phyloP scores from a whole-genome alignment of 2,888 invertebrate genomes.

The Troilus luridus region DNA sequence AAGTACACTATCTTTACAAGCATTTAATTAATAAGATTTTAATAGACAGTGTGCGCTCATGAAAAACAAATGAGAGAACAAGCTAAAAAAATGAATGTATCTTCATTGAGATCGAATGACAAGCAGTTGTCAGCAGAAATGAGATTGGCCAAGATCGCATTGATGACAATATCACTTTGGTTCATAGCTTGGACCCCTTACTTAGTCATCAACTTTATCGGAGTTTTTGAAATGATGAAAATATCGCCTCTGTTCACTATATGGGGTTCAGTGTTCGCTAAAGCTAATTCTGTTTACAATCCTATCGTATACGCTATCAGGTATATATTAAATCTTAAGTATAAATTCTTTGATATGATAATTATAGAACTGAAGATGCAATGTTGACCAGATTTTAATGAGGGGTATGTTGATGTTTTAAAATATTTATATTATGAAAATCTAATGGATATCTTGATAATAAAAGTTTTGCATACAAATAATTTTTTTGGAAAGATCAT shows the following conservation, averaged over 20 bases:
- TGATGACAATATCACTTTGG: conserved; percentile 92
- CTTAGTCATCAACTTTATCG: conserved; percentile 84
- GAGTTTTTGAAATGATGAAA: conserved; percentile 81
- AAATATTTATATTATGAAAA: neutral
- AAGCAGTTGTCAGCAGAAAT: conserved; percentile 87
- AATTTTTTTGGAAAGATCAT: too few relatives aligned
- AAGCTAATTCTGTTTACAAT: conserved; percentile 91
- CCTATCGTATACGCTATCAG: conserved; percentile 85
- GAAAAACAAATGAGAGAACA: conserved; percentile 90
- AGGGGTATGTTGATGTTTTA: neutral
- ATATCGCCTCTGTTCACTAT: conserved; percentile 88
- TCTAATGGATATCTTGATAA: too few relatives aligned
- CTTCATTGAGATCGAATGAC: conserved; percentile 85
- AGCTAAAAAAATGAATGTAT: conserved; percentile 95
- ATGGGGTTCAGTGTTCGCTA: conserved; percentile 93
- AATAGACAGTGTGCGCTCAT: conserved; percentile 84
- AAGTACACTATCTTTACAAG: neutral
- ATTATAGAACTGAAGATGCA: neutral
- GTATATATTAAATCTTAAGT: neutral
- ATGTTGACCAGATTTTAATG: neutral
- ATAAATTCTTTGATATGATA: neutral
- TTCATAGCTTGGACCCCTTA: conserved; percentile 92
- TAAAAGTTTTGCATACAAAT: too few relatives aligned
- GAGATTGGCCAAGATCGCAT: conserved; percentile 90
- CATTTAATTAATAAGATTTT: conserved; percentile 64